A percentile compares a stretch with the other conserved stretches of the same genome.
Conservation (phyloP, 2,888 invertebrate species). For the Polyommatus iphigenia region DNA sequence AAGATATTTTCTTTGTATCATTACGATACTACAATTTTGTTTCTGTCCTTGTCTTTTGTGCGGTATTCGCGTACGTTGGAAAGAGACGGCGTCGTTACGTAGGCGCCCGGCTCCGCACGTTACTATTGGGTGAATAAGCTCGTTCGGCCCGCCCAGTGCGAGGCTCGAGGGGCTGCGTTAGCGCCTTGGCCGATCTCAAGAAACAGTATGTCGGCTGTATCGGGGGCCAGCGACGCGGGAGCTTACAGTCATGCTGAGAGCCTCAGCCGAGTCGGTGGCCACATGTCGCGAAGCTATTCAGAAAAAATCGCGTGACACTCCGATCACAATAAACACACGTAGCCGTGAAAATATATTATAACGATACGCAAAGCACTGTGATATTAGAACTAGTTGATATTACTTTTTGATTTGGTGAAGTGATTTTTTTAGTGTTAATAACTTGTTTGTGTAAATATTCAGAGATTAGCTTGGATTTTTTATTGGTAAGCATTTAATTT, state of each 20-base stretch:
- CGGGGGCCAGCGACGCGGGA: constrained; percentile 78
- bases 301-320: constrained; percentile 71
- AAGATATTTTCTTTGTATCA: constrained; percentile 68
- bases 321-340: constrained; percentile 57
- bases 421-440: constrained; percentile 55
- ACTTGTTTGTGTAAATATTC: constrained; percentile 41
- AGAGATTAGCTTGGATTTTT: constrained; percentile 28
- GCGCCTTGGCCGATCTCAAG: constrained; percentile 66
- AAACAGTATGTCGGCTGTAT: constrained; percentile 73
- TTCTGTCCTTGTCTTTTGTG: constrained; percentile 48
- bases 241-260: constrained; percentile 79
- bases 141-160: constrained; percentile 66
- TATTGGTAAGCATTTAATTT: constrained; percentile 51
- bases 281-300: constrained; percentile 73
- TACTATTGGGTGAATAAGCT: constrained; percentile 73
- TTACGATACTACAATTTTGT: constrained; percentile 46
- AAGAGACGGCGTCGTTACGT: constrained; percentile 49
- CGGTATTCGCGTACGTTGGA: constrained; percentile 44
- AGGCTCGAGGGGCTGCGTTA: constrained; percentile 66
- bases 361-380: constrained; percentile 69
- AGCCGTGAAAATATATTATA: constrained; percentile 59
- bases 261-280: constrained; percentile 75
- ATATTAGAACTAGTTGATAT: constrained; percentile 57
- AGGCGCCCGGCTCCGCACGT: constrained; percentile 46
- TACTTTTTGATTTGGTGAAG: constrained; percentile 69